A percentile compares a stretch with the other conserved stretches of the same genome.
Conservation (phyloP, 2,888 invertebrate genomes). For the Lycocerus yunnanus region DNA sequence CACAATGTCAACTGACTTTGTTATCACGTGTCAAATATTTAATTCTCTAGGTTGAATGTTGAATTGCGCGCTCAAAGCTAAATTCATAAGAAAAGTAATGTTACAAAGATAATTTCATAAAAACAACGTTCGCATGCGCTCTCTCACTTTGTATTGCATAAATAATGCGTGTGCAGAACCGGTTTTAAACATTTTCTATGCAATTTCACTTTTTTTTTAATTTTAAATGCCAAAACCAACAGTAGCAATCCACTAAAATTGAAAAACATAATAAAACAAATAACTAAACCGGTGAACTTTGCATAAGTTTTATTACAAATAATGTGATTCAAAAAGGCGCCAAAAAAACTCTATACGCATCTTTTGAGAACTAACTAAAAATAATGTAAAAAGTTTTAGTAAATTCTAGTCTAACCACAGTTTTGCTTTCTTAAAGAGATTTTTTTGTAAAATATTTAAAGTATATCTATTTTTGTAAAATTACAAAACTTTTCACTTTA, state of each 20-base stretch:
- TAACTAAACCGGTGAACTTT: no score
- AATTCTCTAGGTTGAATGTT: slow-evolving; percentile 29
- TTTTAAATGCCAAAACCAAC: no score
- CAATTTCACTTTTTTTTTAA: neutral
- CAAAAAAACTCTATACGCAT: no score
- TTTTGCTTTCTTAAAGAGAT: no score
- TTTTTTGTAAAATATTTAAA: no score
- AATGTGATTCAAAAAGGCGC: no score
- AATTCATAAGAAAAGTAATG: neutral
- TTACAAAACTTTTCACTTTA: no score
- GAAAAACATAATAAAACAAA: neutral
- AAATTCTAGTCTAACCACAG: no score
- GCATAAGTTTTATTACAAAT: no score
- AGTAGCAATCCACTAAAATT: neutral
- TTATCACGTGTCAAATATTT: slow-evolving; percentile 26
- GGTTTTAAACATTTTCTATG: neutral
- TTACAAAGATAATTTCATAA: neutral
- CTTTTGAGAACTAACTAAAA: no score
- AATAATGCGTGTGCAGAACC: neutral
- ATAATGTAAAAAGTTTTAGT: no score
- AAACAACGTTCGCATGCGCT: neutral
- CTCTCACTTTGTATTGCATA: neutral
- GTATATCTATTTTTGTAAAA: no score
- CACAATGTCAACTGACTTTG: slow-evolving; percentile 30
- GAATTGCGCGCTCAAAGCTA: slow-evolving; percentile 25